Percentiles rank a stretch among this genome's conserved stretches.
These are phyloP conservation scores for Chanos chanos DNA, from an alignment of 2,797 vertebrate species.

Conservation along the genomic window DNA sequence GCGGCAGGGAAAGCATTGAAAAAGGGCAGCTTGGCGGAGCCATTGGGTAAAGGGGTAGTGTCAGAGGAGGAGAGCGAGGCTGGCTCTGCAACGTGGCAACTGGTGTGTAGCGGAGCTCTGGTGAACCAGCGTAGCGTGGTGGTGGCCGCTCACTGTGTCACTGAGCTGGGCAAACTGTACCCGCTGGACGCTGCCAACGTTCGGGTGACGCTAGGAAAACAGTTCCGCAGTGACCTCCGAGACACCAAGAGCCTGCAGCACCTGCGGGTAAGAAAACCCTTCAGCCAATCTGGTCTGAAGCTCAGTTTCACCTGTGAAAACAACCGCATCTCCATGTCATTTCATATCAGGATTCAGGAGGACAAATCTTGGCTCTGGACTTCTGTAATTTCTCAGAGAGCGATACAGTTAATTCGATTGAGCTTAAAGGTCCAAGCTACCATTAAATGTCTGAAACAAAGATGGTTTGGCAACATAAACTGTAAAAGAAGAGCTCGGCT, in stretches of 20 bases:
- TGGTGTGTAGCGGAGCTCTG: slow-evolving; percentile 92
- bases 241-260: slow-evolving; percentile 86
- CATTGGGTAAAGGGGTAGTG: slow-evolving; percentile 46
- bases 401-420: too few relatives aligned
- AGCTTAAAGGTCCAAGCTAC: too few relatives aligned
- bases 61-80: slow-evolving; percentile 33
- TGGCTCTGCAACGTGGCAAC: slow-evolving; percentile 74
- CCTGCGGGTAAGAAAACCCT: slow-evolving; percentile 86
- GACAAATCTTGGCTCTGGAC: too few relatives aligned
- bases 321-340: too few relatives aligned
- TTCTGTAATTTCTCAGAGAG: too few relatives aligned
- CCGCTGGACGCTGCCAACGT: slow-evolving; percentile 81
- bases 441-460: too few relatives aligned
- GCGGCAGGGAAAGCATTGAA: slow-evolving; percentile 61
- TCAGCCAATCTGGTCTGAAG: too few relatives aligned
- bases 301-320: too few relatives aligned
- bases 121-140: slow-evolving; percentile 90
- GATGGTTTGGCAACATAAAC: too few relatives aligned
- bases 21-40: slow-evolving; percentile 50
- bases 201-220: slow-evolving; percentile 89
- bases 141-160: slow-evolving; percentile 93
- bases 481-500: too few relatives aligned
- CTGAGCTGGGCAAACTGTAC: slow-evolving; percentile 84
- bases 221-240: slow-evolving; percentile 81
- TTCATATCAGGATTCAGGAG: too few relatives aligned